Evolutionary conservation across 2,797 vertebrate genomes (phyloP), one percentile per base, ranked within the genome.

Genomic region (Oceanodroma leucorhoa): DNA sequence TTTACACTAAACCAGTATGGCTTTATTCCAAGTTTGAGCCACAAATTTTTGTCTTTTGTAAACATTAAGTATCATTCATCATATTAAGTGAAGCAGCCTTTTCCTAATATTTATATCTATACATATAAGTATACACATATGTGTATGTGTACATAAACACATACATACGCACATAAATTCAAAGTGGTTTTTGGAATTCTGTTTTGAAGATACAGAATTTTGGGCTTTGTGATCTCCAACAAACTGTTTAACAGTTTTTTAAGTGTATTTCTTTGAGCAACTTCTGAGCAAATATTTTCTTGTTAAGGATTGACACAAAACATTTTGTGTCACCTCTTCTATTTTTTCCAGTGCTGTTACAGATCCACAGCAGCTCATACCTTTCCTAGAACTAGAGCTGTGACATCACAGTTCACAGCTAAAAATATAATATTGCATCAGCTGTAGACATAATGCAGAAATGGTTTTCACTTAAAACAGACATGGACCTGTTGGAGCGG

Each of bases 21-120:
- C 82, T 96, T 71, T 53, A 43, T 82, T 89, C 89, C 78, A 95
- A 43, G 48, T 75, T 60, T 64, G 53, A 93, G 45, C 64, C 82
- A 91, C 76, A 77, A 54, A 75, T 95, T 57, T 53, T 81, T 93
- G 61, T 89, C 64, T 91, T 92, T 46, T 82, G 38, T 93, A 94
- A 94, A 89, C 34, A 75, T 60, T 71, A 53, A 72, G 41, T 69
- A 73, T 60, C 60, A 72, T 66, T 79, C 55, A 70, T 70, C 16
- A 2, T 50, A 40, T 38, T 57, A 61, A 83, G 38, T 23, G 48
- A 87, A 87, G 46, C 14, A 67, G 27, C 14, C 14, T 89, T 91
- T 91, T 67, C 62, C 14, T 43, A 21, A 20, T 70, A 21, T 82
- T 92, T 90, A 69, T 80, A 45, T 36, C 34, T 41, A 3, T 30